These are phyloP conservation scores for Zootoca vivipara DNA, from an alignment of 2,113 vertebrate genomes.

Conservation along the genomic window DNA sequence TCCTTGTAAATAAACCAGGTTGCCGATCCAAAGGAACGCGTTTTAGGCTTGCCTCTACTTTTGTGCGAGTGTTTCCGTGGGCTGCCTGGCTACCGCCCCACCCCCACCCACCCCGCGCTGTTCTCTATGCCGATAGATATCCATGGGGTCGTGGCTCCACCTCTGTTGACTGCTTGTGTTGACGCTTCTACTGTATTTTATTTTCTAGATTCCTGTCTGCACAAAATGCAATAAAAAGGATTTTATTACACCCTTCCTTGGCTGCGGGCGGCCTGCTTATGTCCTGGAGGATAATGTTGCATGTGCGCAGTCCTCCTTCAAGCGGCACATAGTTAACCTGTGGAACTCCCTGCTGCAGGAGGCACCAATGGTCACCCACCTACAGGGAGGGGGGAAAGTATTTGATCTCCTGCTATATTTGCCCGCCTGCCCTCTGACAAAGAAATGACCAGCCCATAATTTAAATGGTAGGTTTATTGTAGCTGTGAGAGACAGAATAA, in stretches of 20 bases:
- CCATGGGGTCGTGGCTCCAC: constrained; percentile 87
- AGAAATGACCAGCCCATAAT: too few species aligned
- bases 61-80: constrained; percentile 84
- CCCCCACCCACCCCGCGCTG: constrained; percentile 68
- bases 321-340: not conserved
- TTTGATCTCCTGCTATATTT: too few species aligned
- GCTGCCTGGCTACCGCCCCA: constrained; percentile 73
- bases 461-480: too few species aligned
- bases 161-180: constrained; percentile 93
- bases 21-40: constrained; percentile 77
- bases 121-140: constrained; percentile 83
- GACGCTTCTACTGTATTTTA: constrained; percentile 96
- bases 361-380: too few species aligned
- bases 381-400: too few species aligned
- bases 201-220: constrained; percentile 99
- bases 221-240: constrained; percentile 99
- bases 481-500: too few species aligned
- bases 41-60: constrained; percentile 90
- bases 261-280: constrained; percentile 25
- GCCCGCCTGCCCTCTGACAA: too few species aligned
- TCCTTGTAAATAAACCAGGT: constrained; percentile 86
- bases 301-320: too few species aligned
- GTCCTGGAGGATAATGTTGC: constrained; percentile 8
- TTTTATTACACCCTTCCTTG: constrained; percentile 92
- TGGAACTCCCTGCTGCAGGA: too few species aligned